Base-by-base conservation (phyloP, 2,888 invertebrate species). In the Tenthredo livida region DNA sequence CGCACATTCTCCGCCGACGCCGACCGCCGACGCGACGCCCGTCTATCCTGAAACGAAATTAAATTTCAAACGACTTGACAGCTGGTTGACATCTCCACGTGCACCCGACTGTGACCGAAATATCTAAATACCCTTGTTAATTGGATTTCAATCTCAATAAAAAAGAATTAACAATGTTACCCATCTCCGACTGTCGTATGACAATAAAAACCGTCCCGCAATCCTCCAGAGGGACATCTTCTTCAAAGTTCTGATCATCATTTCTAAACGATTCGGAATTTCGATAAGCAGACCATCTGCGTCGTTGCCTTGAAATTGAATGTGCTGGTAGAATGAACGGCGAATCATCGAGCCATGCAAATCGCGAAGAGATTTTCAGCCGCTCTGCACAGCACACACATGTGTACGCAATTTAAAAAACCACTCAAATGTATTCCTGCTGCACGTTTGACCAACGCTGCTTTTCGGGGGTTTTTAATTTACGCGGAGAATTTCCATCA, bases 51-150 rank as follows among this genome's bases (percentile, higher is more conserved):
- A 21, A 54, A 80, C 70, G 87, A 88, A 88, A 88, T 88, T 88
- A 88, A 88, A 88, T 88, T 88, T 88, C 88, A 87, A 83, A 83
- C 85, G 86, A 84, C 85, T 86, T 88, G 88, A 88, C 88, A 87
- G 86, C 87, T 86, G 86, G 88, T 87, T 88, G 88, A 88, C 88
- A 88, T 86, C 86, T 43, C 70, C 40, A 67, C 80, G 21, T 15
- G 83, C 86, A 86, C 78, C 86, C 86, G 86, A 86, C 87, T 87
- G 88, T 88, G 88, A 87, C 88, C 87, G 85, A 88, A 88, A 88
- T 88, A 88, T 88, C 88, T 88, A 88, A 85, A 85, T 85, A 72
- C 85, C 85, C 70, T 84, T 84, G 88, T 88, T 88, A 88, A 88
- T 88, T 88, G 88, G 86, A 86, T 89, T 89, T 89, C 88, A 86